Conservation (phyloP, 2,888 invertebrate species). For the Lepidocyrtinus sp. region DNA sequence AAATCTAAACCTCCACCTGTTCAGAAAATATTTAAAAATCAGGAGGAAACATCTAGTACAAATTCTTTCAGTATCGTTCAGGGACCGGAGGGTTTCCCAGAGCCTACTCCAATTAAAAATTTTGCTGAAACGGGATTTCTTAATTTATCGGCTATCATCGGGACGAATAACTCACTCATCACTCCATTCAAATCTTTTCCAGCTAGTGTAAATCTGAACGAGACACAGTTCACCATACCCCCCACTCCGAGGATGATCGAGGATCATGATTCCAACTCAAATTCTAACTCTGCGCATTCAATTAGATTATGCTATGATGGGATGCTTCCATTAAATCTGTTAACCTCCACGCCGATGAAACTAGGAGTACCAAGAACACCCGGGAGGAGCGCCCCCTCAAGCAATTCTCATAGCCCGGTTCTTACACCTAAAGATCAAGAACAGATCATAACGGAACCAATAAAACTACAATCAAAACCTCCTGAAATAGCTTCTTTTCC, state of each 20-base stretch:
- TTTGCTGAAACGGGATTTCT: conserved; percentile 21
- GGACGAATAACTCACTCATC: conserved; percentile 27
- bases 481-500: neutral
- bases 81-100: conserved; percentile 54
- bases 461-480: neutral
- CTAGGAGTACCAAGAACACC: conserved; percentile 48
- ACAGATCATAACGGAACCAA: too few relatives aligned
- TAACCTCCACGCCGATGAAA: conserved; percentile 46
- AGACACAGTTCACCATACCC: conserved; percentile 41
- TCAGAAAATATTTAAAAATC: too few relatives aligned
- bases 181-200: conserved; percentile 46
- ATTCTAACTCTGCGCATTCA: conserved; percentile 18
- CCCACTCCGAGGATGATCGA: conserved; percentile 47
- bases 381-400: conserved; percentile 40
- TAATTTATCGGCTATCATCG: conserved; percentile 12
- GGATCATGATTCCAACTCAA: conserved; percentile 50
- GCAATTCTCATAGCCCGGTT: conserved; percentile 43
- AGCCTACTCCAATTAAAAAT: conserved; percentile 60
- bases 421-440: neutral
- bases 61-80: conserved; percentile 43
- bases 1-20: neutral
- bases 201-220: conserved; percentile 17
- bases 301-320: conserved; percentile 25
- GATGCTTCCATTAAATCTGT: conserved; percentile 17
- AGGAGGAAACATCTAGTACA: neutral